Evolutionary conservation across 2,888 invertebrate species (phyloP), one percentile per base, ranked within the genome.

Genomic region (Cerastoderma edule): DNA sequence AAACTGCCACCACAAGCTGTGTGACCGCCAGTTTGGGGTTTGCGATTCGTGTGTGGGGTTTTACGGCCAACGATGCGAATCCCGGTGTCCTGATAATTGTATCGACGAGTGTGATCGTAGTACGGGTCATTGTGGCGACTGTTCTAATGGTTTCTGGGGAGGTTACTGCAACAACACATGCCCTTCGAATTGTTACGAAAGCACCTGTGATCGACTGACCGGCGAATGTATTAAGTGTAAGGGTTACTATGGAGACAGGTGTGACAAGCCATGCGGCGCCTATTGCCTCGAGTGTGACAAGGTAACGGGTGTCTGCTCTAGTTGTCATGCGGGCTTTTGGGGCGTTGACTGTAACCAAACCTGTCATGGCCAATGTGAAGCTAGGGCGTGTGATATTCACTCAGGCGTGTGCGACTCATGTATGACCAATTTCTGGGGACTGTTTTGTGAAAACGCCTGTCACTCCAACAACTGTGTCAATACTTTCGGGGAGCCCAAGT

Each of bases 391-490:
- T n/a, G n/a, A n/a, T n/a, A n/a, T n/a, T n/a, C n/a, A 56, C 30
- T 24, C 56, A 19, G 53, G 24, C 13, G 27, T 5, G 5, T 22
- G 53, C 27, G 24, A 53, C 22, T 53, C 53, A 22, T 53, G 53
- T 53, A 13, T 53, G 19, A 3, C 24, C 5, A 22, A 53, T 22
- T 53, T 27, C 53, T 53, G 53, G 53, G 53, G 24, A 13, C 22
- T 27, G 24, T 22, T 24, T 5, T 53, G 53, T 24, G 53, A 53
- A 27, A 53, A 53, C 24, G 27, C 2, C 13, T 24, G 53, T 24
- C 56, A 32, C 13, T 56, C 56, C 6, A 19, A 56, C 10, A 56
- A 56, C 56, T 56, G 56, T 56, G 5, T 28, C 3, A 27, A 56
- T 19, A 2, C 30, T 5, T 28, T 32, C 32, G 32, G 32, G 5